phyloP scores from a whole-genome alignment of 1,140 invertebrate genomes.

The Cyclargus thomasi region DNA sequence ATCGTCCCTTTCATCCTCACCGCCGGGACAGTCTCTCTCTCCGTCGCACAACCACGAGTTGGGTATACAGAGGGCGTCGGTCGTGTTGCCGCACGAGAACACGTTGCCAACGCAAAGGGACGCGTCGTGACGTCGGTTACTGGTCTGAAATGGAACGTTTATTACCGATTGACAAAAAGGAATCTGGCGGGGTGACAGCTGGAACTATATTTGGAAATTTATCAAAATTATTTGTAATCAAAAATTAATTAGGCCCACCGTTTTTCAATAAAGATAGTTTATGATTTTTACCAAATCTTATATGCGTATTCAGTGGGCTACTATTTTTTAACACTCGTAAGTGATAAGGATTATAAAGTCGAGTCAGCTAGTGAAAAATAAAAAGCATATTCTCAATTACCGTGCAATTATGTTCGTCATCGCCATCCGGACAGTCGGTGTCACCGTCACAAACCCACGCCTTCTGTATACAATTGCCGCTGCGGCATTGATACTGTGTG shows the following conservation, averaged over 20 bases:
- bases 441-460: slow-evolving; percentile 75
- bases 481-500: slow-evolving; percentile 54
- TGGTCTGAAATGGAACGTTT: slow-evolving; percentile 26
- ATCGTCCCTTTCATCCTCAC: slow-evolving; percentile 80
- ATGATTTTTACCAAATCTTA: too few relatives aligned
- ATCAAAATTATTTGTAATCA: too few relatives aligned
- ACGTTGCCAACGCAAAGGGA: slow-evolving; percentile 66
- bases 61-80: slow-evolving; percentile 81
- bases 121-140: slow-evolving; percentile 38
- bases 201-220: too few relatives aligned
- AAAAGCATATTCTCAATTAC: slow-evolving; percentile 29
- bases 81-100: slow-evolving; percentile 72
- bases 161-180: not conserved
- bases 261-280: too few relatives aligned
- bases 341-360: too few relatives aligned
- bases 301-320: too few relatives aligned
- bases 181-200: slow-evolving; percentile 7
- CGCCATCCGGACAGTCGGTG: slow-evolving; percentile 82
- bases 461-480: slow-evolving; percentile 78
- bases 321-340: too few relatives aligned
- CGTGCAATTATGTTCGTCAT: slow-evolving; percentile 80
- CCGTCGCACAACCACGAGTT: slow-evolving; percentile 83
- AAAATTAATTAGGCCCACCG: too few relatives aligned
- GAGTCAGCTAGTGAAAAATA: too few relatives aligned
- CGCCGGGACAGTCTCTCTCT: slow-evolving; percentile 82